Base-by-base conservation (phyloP, 2,113 vertebrate genomes). In the Ictalurus furcatus region DNA sequence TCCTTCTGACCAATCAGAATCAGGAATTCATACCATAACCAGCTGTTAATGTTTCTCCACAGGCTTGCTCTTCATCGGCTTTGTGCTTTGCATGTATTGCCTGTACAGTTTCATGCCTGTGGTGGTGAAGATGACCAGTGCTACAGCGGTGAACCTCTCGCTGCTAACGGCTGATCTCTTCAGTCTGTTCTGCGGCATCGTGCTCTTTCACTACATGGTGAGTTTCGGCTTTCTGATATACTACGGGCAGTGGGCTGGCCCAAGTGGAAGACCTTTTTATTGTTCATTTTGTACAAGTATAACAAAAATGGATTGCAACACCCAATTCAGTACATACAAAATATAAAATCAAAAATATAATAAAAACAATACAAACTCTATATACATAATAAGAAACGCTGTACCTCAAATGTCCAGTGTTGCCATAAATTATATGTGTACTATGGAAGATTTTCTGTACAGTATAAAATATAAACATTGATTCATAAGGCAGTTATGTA, bases 151-250 rank as follows among this genome's bases (percentile, higher is more conserved):
- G 91, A 99, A 99, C 94, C 95, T 99, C 90, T 98, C 97, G 0
- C 96, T 99, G 94, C 95, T 99, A 91, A 99, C 98, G 1, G 96
- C 98, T 0, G 98, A 99, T 92, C 97, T 99, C 91, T 99, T 99
- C 95, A 99, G 98, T 59, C 95, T 99, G 63, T 98, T 99, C 93
- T 97, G 97, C 65, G 98, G 97, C 71, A 93, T 99, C 48, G 97
- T 98, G 91, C 95, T 99, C 21, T 99, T 99, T 92, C 61, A 4
- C 9, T 98, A 96, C 94, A 95, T 93, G 69, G 98, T 98, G 92
- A 95, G 95, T 79, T 67, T 59, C 25, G 11, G 56, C 17, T 23
- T 69, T 80, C 5, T 80, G 78, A n/a, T 30, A 19, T 21, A 56
- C 40, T 78, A 4, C 48, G 40, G 6, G 6, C 48, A 56, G n/a